Percentiles rank a stretch among this genome's conserved stretches.
phyloP scores from a whole-genome alignment of 1,140 invertebrate genomes.

The Parapsyche elsis region DNA sequence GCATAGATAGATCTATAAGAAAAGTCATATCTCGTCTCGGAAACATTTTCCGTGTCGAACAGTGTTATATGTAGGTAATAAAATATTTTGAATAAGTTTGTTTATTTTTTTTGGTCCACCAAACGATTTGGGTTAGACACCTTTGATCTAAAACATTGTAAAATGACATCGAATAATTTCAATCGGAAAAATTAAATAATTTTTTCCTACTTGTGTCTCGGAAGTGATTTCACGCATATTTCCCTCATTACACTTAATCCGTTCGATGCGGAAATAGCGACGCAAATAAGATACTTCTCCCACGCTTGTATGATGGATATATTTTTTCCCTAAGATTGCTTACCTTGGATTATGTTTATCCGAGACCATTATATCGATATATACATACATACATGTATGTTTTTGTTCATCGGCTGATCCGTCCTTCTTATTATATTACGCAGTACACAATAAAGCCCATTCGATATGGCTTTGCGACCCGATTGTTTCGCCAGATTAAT shows the following conservation, averaged over 20 bases:
- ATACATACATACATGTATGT: no score
- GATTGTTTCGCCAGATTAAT: constrained; percentile 20
- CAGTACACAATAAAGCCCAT: constrained; percentile 12
- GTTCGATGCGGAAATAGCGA: not conserved
- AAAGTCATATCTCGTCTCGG: no score
- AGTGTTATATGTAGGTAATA: no score
- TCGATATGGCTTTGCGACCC: constrained; percentile 6
- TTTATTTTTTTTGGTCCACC: no score
- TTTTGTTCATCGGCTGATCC: constrained; percentile 6
- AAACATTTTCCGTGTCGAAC: no score
- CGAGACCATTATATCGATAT: not conserved
- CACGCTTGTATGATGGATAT: not conserved
- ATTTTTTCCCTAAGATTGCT: not conserved
- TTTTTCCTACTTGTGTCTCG: no score
- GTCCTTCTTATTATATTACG: constrained; percentile 23
- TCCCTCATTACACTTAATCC: constrained; percentile 5
- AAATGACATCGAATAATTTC: no score
- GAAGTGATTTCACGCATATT: not conserved
- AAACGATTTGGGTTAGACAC: no score
- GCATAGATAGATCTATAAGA: no score
- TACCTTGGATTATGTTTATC: constrained; percentile 23
- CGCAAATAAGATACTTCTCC: not conserved
- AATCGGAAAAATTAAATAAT: no score
- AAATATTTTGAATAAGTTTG: no score
- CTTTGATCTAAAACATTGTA: no score